A percentile compares a stretch with the other conserved stretches of the same genome.
phyloP scores from a whole-genome alignment of 2,888 invertebrate genomes.

The Iselma pallidipennis region DNA sequence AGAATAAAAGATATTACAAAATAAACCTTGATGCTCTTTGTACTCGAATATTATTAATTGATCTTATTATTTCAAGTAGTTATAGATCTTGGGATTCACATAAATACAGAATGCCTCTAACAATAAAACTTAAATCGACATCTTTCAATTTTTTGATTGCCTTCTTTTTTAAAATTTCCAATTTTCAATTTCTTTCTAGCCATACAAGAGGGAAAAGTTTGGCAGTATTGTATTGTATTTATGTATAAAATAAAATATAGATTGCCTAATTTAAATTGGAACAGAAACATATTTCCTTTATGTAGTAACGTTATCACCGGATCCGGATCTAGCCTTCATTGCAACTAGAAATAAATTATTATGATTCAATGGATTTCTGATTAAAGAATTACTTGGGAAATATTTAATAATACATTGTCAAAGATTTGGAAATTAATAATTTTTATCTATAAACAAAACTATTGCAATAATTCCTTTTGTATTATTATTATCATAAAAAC shows the following conservation, averaged over 20 bases:
- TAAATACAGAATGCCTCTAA: no score
- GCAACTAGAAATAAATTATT: background rate
- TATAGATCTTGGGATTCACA: background rate
- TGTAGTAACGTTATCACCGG: background rate
- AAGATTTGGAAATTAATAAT: background rate
- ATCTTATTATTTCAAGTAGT: background rate
- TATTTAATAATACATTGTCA: background rate
- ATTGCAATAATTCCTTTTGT: no score
- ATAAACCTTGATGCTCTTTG: background rate
- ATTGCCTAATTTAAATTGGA: background rate
- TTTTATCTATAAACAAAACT: background rate
- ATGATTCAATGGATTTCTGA: background rate
- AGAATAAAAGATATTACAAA: background rate
- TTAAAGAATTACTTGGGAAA: background rate
- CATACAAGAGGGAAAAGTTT: no score
- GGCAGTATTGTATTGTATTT: no score
- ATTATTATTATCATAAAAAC: no score
- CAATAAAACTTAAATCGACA: no score
- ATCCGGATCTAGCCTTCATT: background rate
- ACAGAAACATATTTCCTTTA: background rate
- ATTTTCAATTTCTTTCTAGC: no score
- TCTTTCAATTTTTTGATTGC: no score
- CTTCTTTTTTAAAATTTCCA: no score
- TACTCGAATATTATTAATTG: background rate
- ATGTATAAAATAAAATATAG: no score